Evolutionary conservation across 2,113 vertebrate genomes (phyloP).

Genomic region (Sylvicapra grimmia): DNA sequence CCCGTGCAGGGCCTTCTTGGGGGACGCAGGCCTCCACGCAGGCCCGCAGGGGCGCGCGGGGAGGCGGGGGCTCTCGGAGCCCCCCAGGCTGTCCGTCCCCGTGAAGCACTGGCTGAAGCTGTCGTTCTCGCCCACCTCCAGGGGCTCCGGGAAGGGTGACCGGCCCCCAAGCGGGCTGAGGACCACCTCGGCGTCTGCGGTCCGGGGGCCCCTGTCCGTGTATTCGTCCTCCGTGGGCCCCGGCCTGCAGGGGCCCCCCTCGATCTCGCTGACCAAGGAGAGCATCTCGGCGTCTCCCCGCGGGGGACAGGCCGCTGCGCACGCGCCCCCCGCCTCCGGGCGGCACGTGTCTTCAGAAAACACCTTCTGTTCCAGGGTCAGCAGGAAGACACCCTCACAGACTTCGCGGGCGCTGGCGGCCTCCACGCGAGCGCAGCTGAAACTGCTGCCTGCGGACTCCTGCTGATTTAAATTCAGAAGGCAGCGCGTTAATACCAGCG

Average conservation of each 20-base stretch:
- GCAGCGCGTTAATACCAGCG: background rate
- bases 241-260: constrained; percentile 57
- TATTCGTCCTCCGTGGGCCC: constrained; percentile 81
- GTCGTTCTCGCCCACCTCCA: constrained; percentile 93
- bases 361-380: constrained; percentile 63
- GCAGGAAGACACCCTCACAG: constrained; percentile 50
- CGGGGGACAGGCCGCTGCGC: background rate
- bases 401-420: background rate
- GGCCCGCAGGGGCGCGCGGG: background rate
- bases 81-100: constrained; percentile 71
- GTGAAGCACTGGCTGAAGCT: constrained; percentile 90
- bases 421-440: background rate
- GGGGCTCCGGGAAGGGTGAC: constrained; percentile 82
- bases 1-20: constrained; percentile 71
- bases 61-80: constrained; percentile 39
- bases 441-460: constrained; percentile 54
- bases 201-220: constrained; percentile 63
- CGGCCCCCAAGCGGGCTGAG: constrained; percentile 62
- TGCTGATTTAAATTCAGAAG: constrained; percentile 45
- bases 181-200: constrained; percentile 33
- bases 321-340: rapidly evolving
- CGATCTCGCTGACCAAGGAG: background rate
- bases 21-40: constrained; percentile 1
- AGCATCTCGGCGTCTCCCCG: background rate
- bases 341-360: constrained; percentile 5